Base-by-base conservation (phyloP, 2,888 invertebrate species). In the Eulithis prunata region DNA sequence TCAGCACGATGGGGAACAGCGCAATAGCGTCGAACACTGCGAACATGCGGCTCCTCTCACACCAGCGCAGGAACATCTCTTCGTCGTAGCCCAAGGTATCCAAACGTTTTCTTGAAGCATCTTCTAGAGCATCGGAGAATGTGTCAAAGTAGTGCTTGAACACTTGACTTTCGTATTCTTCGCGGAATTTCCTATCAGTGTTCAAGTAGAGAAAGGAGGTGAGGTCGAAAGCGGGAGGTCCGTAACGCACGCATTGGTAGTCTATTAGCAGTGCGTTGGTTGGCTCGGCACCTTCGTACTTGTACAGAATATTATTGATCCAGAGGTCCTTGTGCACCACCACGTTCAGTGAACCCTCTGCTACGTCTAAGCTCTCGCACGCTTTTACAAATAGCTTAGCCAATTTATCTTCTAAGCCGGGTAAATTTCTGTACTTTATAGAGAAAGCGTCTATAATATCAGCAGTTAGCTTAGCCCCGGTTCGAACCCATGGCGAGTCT, bases 221-320 rank as follows among this genome's bases (percentile, higher is more conserved):
- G 10, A 91, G 63, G 62, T 91, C 92, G 64, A 91, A 89, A 0
- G 89, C 82, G 0, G 91, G 91, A 0, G 91, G 90, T 0, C 80
- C 86, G 70, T 87, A 90, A 1, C 90, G 78, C 4, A 86, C 63
- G 65, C 88, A 85, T 65, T 92, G 91, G 71, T 80, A 92, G 71
- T 92, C 91, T 1, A 92, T 75, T 0, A 92, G 67, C 2, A 91
- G 38, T 0, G 87, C 85, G 45, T 83, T 83, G 0, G 54, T 73
- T 0, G 89, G 90, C 0, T 66, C 71, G 1, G 76, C 78, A 7
- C 77, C 72, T 0, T 81, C 76, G 58, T 90, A 87, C 62, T 82
- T 83, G 57, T 88, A 92, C 80, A 92, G 81, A 1, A 92, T 83
- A 62, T 92, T 92, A 61, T 90, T 90, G 0, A 78, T 75, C 92